Evolutionary conservation across 2,797 vertebrate species (phyloP), one percentile per base, ranked within the genome.

Genomic region (Pantherophis vulpinus): DNA sequence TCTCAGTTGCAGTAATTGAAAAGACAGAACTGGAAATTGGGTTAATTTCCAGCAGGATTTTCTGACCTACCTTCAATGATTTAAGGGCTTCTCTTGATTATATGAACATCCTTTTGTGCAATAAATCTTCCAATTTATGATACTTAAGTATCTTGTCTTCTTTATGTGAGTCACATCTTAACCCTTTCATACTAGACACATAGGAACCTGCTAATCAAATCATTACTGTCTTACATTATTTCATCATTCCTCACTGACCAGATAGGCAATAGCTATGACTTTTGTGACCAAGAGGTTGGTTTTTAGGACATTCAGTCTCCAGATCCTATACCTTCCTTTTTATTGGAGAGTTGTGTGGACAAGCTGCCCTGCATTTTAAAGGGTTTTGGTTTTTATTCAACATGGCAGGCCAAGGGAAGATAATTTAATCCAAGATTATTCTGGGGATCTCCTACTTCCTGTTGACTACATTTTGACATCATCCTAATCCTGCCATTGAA

Each of bases 11-110:
- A 93, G 66, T 7, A 23, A 66, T 89, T 0, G 54, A 3, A 83
- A 92, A 88, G 92, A 60, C 63, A 87, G 3, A 20, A 83, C 37
- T 83, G 37, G 37, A 79, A 79, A 79, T 11, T 83, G 74, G 37
- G 1, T 47, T 9, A 89, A 32, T 20, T 95, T 94, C 5, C 51
- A 1, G 0, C 4, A 87, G 86, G 0, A 0, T 74, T 88, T 86
- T 60, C 92, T 56, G 90, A 16, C 90, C 83, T 79, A 86, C 87
- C 96, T 96, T 93, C 94, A 37, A 12, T 37, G n/a, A 74, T 74
- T 74, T 74, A 74, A 37, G n/a, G 6, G 14, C 14, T 74, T 79
- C 20, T 25, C 37, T 47, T 79, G 74, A 79, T 79, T 79, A 42
- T 42, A 20, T 47, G 20, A 79, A 42, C 4, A 79, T 79, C 37